These are phyloP conservation scores for Pangasianodon hypophthalmus DNA, from an alignment of 2,113 vertebrate species.

Conservation along the genomic window DNA sequence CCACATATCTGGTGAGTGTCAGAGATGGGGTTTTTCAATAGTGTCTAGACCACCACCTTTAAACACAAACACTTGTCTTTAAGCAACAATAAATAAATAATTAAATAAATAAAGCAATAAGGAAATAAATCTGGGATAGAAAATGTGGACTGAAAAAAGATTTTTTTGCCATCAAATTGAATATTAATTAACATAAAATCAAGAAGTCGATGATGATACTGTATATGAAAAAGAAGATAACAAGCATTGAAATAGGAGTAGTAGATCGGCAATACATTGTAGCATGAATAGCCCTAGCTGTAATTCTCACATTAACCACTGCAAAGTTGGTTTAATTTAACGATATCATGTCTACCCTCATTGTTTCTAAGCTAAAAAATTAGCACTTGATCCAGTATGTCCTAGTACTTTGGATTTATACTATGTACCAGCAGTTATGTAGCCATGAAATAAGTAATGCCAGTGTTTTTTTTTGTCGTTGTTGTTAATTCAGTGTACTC, in stretches of 20 bases:
- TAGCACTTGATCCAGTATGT: neutral
- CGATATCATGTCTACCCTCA: neutral
- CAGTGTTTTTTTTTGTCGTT: neutral
- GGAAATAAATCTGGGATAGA: too few relatives aligned
- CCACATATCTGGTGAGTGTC: neutral
- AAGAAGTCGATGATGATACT: neutral
- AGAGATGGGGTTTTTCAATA: neutral
- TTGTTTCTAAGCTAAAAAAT: neutral
- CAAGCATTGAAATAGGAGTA: neutral
- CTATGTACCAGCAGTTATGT: neutral
- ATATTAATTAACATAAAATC: neutral
- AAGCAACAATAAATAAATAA: neutral
- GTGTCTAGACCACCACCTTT: neutral
- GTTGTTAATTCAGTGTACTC: neutral
- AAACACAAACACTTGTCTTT: neutral
- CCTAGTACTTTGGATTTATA: neutral
- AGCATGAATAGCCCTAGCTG: neutral
- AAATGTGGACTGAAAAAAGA: neutral
- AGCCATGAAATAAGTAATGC: neutral
- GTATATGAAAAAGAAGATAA: neutral
- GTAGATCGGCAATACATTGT: neutral
- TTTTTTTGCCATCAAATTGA: neutral
- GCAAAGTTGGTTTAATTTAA: too few relatives aligned
- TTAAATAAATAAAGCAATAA: neutral
- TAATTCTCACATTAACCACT: neutral